These are phyloP conservation scores for Danio aesculapii DNA, from an alignment of 2,797 vertebrate species.

Conservation along the genomic window DNA sequence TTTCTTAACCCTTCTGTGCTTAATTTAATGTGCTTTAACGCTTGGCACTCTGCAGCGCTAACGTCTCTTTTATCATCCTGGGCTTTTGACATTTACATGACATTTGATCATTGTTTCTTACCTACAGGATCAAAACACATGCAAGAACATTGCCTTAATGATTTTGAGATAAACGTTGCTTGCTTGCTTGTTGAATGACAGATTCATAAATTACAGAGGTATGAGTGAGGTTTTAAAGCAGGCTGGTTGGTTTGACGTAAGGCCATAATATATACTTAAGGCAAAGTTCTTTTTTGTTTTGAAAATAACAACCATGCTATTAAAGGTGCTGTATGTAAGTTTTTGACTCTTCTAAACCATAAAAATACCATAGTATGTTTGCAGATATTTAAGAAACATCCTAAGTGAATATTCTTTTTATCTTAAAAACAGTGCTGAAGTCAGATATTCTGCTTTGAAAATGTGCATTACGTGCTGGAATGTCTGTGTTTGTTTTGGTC, in stretches of 20 bases:
- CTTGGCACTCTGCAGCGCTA: not conserved
- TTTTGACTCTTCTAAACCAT: too few relatives aligned
- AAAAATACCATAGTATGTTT: too few relatives aligned
- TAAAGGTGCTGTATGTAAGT: too few relatives aligned
- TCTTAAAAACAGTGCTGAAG: too few relatives aligned
- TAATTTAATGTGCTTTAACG: conserved; percentile 14
- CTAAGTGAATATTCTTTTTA: too few relatives aligned
- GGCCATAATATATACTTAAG: too few relatives aligned
- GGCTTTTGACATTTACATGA: conserved; percentile 17
- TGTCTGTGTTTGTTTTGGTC: too few relatives aligned
- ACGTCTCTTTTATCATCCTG: conserved; percentile 12
- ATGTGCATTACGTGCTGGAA: too few relatives aligned
- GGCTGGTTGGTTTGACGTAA: conserved; percentile 31
- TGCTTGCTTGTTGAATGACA: not conserved
- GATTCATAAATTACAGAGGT: not conserved
- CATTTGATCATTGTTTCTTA: conserved; percentile 12
- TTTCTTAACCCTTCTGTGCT: conserved; percentile 5
- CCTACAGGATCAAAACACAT: conserved; percentile 19
- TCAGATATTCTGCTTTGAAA: too few relatives aligned
- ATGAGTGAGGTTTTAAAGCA: not conserved
- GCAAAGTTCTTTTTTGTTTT: too few relatives aligned
- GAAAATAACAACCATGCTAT: too few relatives aligned
- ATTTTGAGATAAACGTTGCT: conserved; percentile 15
- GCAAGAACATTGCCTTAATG: conserved; percentile 19
- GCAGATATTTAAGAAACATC: too few relatives aligned